Base-by-base conservation (phyloP, 2,888 invertebrate species). In the Sicus ferrugineus region DNA sequence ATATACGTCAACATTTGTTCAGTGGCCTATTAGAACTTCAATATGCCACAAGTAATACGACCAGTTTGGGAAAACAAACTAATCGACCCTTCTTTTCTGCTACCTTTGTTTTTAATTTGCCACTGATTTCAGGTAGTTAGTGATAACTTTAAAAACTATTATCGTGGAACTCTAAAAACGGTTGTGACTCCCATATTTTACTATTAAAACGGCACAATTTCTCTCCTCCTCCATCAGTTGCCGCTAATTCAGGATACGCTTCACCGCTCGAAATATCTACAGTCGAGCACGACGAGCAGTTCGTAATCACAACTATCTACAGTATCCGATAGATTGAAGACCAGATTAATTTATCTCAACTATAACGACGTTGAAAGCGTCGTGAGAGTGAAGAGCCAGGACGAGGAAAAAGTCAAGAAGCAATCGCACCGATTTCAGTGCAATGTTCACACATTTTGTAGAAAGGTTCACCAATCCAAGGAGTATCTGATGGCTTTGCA, bases 381-480 rank as follows among this genome's bases (percentile, higher is more conserved):
- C 21, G 9, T 3, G 38, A 56, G 19, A 58, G 7, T 38, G 28
- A 48, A 31, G 16, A n/a, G n/a, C n/a, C n/a, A n/a, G n/a, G n/a
- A n/a, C n/a, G 31, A 46, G 42, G 46, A 19, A 56, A 56, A 46
- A 48, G 61, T 34, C 38, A 61, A 38, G 61, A 50, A 67, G 48
- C 61, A 34, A 61, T 34, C 50, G 52, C 42, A 58, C 21, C 46
- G 58, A 59, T 67, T 69, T 69, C 69, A 31, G 58, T 69, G 56
- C 56, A 58, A 66, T 69, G 65, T 69, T 69, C 69, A 69, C 69
- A 69, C 69, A 65, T 69, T 69, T 64, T 52, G 28, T 23, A 46
- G 52, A 48, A 56, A 58, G 34, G 56, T 23, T 30, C 66, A 42
- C 23, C 56, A 28, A 48, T 21, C 54, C 34, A 54, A 16, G 21